Evolutionary conservation across 2,797 vertebrate genomes (phyloP).

Genomic region (Rhodeus uyekii): DNA sequence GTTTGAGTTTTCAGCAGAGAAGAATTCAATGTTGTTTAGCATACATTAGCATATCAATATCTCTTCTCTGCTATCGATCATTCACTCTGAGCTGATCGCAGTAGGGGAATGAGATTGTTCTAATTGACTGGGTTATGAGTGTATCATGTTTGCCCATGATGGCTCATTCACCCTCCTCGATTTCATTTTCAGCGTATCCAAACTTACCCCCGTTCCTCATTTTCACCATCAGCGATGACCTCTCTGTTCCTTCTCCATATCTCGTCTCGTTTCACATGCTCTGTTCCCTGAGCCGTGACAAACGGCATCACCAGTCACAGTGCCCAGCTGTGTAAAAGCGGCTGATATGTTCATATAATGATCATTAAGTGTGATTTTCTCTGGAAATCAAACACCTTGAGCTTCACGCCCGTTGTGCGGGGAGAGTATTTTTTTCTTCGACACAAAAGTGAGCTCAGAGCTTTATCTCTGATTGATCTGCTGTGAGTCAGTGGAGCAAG

Average conservation of each 20-base stretch:
- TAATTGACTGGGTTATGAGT: constrained; percentile 36
- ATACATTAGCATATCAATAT: constrained; percentile 1
- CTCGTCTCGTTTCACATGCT: background rate
- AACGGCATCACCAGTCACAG: background rate
- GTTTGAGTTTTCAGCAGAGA: background rate
- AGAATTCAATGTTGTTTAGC: background rate
- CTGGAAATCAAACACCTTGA: constrained; percentile 26
- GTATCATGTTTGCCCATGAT: constrained; percentile 15
- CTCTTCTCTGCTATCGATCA: constrained; percentile 33
- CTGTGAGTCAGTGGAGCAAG: constrained; percentile 31
- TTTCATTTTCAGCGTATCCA: background rate
- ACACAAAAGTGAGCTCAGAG: constrained; percentile 28
- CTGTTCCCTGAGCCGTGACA: background rate
- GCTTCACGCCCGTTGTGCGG: background rate
- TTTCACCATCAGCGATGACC: background rate
- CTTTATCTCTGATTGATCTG: constrained; percentile 55
- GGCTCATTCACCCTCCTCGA: background rate
- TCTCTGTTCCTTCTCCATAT: background rate
- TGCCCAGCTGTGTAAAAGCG: background rate
- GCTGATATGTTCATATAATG: background rate
- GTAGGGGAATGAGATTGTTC: constrained; percentile 16
- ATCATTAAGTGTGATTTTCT: constrained; percentile 26
- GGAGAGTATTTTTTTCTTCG: background rate
- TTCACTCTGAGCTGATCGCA: constrained; percentile 8
- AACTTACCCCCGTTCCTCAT: background rate